These are phyloP conservation scores for Lamellibrachia luymesi DNA, from an alignment of 1,140 invertebrate genomes.

Conservation along the genomic window DNA sequence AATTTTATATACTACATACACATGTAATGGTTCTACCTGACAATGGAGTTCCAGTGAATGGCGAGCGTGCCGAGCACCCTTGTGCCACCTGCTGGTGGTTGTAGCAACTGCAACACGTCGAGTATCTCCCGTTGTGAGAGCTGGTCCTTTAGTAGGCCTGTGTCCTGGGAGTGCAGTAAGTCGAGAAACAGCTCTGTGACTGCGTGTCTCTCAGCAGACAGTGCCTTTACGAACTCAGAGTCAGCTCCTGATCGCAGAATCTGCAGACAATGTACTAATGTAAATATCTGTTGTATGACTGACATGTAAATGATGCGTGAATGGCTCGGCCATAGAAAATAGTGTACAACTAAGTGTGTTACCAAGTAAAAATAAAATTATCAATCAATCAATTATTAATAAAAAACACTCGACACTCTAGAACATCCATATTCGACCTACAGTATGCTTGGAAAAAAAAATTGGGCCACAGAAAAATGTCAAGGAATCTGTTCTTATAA, in stretches of 20 bases:
- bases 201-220: neutral
- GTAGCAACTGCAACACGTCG: neutral
- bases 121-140: neutral
- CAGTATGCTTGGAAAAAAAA: too few species aligned
- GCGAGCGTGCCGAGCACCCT: neutral
- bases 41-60: neutral
- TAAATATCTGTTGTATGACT: too few species aligned
- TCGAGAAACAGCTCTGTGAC: neutral
- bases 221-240: neutral
- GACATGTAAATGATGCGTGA: too few species aligned
- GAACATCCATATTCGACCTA: neutral
- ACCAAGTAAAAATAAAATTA: too few species aligned
- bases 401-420: neutral
- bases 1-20: too few species aligned
- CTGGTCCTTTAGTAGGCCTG: neutral
- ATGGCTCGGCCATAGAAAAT: too few species aligned
- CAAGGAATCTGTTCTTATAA: too few species aligned
- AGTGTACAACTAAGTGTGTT: too few species aligned
- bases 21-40: neutral
- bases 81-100: neutral
- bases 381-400: too few species aligned
- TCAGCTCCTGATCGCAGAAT: neutral
- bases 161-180: neutral
- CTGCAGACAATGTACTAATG: neutral
- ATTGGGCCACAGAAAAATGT: too few species aligned